Conservation (phyloP, 2,888 invertebrate genomes). For the Formica aserva region DNA sequence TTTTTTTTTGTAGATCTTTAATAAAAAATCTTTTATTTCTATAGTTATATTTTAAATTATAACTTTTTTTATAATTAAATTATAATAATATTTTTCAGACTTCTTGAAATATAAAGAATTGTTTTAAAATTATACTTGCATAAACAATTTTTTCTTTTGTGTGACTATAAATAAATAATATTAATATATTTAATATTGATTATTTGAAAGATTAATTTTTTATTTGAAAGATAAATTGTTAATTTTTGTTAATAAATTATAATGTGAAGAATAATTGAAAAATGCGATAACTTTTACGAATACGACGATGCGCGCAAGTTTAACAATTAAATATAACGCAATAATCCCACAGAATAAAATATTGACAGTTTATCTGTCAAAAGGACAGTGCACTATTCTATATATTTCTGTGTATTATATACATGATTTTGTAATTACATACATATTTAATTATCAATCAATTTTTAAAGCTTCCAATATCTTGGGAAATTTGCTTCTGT, state of each 20-base stretch:
- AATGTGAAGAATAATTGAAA: background rate
- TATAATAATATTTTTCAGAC: background rate
- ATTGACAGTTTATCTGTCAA: background rate
- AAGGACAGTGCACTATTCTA: background rate
- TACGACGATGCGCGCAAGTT: background rate
- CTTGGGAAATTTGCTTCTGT: background rate
- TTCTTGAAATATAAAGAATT: background rate
- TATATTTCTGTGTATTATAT: background rate
- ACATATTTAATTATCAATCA: background rate
- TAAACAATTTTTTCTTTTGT: background rate
- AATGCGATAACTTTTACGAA: background rate
- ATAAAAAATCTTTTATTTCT: background rate
- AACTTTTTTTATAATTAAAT: background rate
- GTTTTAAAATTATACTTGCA: background rate
- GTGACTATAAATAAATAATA: background rate
- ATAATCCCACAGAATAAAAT: constrained; percentile 5
- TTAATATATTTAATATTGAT: background rate
- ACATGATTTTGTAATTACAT: background rate
- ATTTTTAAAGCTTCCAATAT: background rate
- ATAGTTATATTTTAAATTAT: background rate
- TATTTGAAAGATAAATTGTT: background rate
- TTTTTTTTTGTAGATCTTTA: background rate
- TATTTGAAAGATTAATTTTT: background rate
- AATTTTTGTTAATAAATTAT: background rate
- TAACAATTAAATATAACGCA: background rate